Evolutionary conservation across 2,797 vertebrate species (phyloP).

Genomic region (Danio albolineatus): DNA sequence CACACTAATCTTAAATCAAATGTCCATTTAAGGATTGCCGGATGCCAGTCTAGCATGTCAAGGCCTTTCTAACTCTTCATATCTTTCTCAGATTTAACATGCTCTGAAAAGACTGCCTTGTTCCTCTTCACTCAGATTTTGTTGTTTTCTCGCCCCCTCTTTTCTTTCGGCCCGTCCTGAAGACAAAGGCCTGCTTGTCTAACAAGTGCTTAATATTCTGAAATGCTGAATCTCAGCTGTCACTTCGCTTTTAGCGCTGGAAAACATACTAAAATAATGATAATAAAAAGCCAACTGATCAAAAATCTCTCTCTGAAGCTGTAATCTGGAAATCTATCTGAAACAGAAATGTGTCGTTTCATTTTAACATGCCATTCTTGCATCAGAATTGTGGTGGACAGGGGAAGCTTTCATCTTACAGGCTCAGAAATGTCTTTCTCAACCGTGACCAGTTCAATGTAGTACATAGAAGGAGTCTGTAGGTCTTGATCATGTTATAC

Average conservation of each 20-base stretch:
- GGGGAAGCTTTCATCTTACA: constrained; percentile 20
- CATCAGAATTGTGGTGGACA: constrained; percentile 1
- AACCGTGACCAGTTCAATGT: neutral
- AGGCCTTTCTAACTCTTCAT: constrained; percentile 12
- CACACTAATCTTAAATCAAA: constrained; percentile 7
- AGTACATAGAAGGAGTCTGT: neutral
- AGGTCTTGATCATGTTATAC: neutral
- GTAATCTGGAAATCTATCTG: constrained; percentile 25
- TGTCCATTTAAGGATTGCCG: neutral
- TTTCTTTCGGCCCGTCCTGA: neutral
- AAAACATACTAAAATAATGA: constrained; percentile 5
- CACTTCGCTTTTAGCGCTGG: neutral
- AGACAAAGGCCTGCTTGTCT: constrained; percentile 26
- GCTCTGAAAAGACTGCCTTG: constrained; percentile 27
- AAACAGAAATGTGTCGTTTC: constrained; percentile 35
- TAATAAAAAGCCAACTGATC: neutral
- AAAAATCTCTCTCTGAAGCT: constrained; percentile 13
- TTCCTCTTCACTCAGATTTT: constrained; percentile 4
- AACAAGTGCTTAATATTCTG: neutral
- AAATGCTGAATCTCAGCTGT: neutral
- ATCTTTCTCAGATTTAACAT: constrained; percentile 40
- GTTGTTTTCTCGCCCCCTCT: constrained; percentile 20
- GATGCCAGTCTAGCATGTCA: neutral
- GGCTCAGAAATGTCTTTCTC: neutral
- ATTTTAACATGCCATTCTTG: constrained; percentile 22